Conservation (phyloP, 2,888 invertebrate genomes). For the Nowickia ferox region DNA sequence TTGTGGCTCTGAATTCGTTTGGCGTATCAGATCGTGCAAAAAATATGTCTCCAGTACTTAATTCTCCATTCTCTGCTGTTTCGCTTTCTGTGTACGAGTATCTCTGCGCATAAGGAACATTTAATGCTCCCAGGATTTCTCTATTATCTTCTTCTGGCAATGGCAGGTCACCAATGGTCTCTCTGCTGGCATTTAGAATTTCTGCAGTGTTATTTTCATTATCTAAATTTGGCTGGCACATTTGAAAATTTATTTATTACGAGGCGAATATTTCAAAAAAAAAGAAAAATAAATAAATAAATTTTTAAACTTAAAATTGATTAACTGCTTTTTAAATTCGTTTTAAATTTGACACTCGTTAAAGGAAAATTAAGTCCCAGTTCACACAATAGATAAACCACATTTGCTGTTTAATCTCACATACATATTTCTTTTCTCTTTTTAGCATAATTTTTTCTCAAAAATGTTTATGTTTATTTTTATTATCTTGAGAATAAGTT, state of each 20-base stretch:
- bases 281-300: background rate
- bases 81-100: background rate
- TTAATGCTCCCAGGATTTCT: background rate
- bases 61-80: background rate
- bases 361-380: too few species aligned
- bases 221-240: constrained; percentile 52
- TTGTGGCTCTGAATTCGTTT: background rate
- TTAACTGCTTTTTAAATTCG: constrained; percentile 26
- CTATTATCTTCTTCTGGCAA: background rate
- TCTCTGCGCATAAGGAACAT: background rate
- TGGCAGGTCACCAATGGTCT: background rate
- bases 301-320: constrained; percentile 26
- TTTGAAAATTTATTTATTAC: constrained; percentile 37
- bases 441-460: background rate
- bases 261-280: background rate
- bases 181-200: constrained; percentile 29
- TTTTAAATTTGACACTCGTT: too few species aligned
- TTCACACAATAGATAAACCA: too few species aligned
- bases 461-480: constrained; percentile 2
- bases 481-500: constrained; percentile 14
- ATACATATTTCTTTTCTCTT: background rate
- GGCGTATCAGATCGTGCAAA: background rate
- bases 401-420: background rate
- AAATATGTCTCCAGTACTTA: background rate
- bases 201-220: constrained; percentile 13